Evolutionary conservation across 2,888 invertebrate genomes (phyloP), one percentile per base, ranked within the genome.

Genomic region (Listrodromus nycthemerus): DNA sequence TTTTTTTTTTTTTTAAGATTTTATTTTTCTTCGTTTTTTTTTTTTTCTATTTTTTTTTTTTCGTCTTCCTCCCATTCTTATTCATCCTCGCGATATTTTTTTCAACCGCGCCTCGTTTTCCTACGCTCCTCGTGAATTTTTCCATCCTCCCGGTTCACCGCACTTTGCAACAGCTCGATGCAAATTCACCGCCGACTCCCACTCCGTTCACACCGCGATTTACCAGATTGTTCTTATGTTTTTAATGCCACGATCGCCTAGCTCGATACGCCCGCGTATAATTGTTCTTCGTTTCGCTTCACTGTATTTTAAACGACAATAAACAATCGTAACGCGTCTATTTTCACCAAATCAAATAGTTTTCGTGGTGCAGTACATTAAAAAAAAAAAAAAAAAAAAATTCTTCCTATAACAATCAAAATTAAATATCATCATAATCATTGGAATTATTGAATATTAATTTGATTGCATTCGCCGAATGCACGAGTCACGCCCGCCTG

Each of bases 41-140:
- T 24, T 33, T 48, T 24, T 48, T 45, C 27, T 10, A 61, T 76
- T 67, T 58, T 30, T 77, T 55, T 73, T 63, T 83, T 67, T 70
- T 78, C 24, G n/a, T 19, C 24, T 55, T 30, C 58, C 58, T 27
- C 27, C n/a, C 27, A 37, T 27, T 58, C 58, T 16, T 58, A 58
- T 30, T 27, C 58, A 55, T 58, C 58, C 30, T 30, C 58, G 30
- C 58, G 27, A 30, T 50, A 61, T 73, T 66, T 77, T 75, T 78
- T 79, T 37, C 69, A 86, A 89, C 90, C 91, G 89, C 90, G 88
- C 91, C 91, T 87, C 87, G 86, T 90, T 89, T 87, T 91, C 91
- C 91, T 91, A 91, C 91, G 90, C 91, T 87, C 87, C 89, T 89
- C 89, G 87, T 89, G 88, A 71, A 71, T 80, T 84, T 84, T 80